Percentiles rank a stretch among this genome's conserved stretches.
phyloP scores from a whole-genome alignment of 1,140 invertebrate species.

The Atopsyche davidsoni region DNA sequence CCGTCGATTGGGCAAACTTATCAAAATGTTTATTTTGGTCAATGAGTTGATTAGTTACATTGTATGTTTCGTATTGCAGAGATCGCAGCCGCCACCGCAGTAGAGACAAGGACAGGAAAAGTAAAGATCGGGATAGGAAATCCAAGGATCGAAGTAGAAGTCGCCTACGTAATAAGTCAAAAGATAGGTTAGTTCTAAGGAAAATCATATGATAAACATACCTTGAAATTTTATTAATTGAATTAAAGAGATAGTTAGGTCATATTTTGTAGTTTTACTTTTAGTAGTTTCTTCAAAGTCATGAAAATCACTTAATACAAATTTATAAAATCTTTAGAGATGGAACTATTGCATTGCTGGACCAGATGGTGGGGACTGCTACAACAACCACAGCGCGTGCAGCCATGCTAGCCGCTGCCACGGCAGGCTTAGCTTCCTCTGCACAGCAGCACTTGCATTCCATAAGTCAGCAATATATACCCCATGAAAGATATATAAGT shows the following conservation, averaged over 20 bases:
- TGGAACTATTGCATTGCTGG: conserved; percentile 45
- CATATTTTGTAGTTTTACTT: no score
- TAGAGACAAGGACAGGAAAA: conserved; percentile 44
- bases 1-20: neutral
- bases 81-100: conserved; percentile 33
- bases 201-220: no score
- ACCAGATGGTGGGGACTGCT: conserved; percentile 47
- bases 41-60: neutral
- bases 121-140: conserved; percentile 26
- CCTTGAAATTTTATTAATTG: no score
- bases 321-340: conserved; percentile 34
- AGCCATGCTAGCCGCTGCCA: conserved; percentile 28
- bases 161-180: conserved; percentile 47
- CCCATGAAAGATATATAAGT: neutral
- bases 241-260: neutral
- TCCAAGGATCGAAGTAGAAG: conserved; percentile 33
- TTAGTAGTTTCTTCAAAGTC: no score
- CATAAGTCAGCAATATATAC: neutral
- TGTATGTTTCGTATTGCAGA: conserved; percentile 18
- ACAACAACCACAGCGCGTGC: conserved; percentile 45
- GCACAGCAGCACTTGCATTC: conserved; percentile 5
- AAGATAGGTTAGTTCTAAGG: conserved; percentile 49
- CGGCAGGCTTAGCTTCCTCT: conserved; percentile 43
- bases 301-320: no score
- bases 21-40: neutral